These are phyloP conservation scores for Tupiocoris notatus DNA, from an alignment of 2,888 invertebrate species.

Conservation along the genomic window DNA sequence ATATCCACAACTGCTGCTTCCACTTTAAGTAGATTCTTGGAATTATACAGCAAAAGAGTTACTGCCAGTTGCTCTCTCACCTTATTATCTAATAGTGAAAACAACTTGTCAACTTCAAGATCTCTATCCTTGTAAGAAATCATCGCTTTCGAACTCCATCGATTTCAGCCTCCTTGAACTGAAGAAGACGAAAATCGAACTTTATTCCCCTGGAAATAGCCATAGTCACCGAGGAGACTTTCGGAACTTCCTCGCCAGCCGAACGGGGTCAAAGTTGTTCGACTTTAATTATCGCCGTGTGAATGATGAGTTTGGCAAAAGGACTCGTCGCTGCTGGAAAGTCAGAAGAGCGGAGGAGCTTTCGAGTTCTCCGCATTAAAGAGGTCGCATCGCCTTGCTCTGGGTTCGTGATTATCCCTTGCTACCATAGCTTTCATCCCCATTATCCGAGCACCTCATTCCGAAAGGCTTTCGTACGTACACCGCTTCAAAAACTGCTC, in stretches of 20 bases:
- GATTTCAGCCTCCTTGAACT: too few relatives aligned
- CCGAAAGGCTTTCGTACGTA: not conserved
- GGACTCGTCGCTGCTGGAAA: not conserved
- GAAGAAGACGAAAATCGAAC: too few relatives aligned
- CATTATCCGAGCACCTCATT: not conserved
- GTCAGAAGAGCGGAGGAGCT: not conserved
- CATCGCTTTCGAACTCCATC: too few relatives aligned
- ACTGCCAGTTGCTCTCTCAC: too few relatives aligned
- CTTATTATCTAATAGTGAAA: too few relatives aligned
- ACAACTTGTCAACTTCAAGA: too few relatives aligned
- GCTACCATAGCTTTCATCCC: conserved; percentile 5
- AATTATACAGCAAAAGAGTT: too few relatives aligned
- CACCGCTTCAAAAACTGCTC: not conserved
- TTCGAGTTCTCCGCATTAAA: conserved; percentile 14
- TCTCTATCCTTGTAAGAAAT: too few relatives aligned
- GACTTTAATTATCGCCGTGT: conserved; percentile 38
- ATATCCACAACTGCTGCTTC: too few relatives aligned
- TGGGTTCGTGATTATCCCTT: not conserved
- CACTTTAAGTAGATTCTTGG: too few relatives aligned
- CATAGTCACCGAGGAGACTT: too few relatives aligned
- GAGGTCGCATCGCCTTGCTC: not conserved
- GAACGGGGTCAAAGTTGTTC: conserved; percentile 37
- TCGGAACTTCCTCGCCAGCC: not conserved
- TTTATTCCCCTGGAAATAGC: too few relatives aligned
- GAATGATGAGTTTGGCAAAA: conserved; percentile 40